Evolutionary conservation across 2,113 vertebrate genomes (phyloP).

Genomic region (Nothoprocta perdicaria): DNA sequence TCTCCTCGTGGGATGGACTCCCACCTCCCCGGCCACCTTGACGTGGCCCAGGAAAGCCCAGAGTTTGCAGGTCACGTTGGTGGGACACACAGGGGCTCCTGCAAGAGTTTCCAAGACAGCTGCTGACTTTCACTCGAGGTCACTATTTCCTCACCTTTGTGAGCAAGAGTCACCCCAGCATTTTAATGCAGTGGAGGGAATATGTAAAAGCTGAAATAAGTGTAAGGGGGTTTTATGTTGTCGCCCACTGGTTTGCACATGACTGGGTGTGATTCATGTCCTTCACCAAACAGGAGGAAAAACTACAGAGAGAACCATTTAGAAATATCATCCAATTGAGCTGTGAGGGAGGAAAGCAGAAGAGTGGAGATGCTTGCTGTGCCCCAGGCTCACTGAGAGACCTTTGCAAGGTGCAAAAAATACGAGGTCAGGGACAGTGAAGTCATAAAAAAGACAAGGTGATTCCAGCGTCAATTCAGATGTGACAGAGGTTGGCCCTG

Average conservation of each 20-base stretch:
- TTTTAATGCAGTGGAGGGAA: not conserved
- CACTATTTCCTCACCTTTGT: not conserved
- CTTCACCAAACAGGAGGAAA: not conserved
- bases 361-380: not conserved
- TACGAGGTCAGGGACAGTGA: not conserved
- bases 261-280: not conserved
- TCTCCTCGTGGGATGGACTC: not conserved
- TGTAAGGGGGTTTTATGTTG: not conserved
- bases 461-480: not conserved
- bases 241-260: fast-evolving
- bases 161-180: not conserved
- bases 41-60: not conserved
- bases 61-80: not conserved
- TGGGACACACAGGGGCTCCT: not conserved
- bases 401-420: not conserved
- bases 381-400: not conserved
- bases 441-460: not conserved
- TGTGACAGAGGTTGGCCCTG: not conserved
- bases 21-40: fast-evolving
- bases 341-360: not conserved
- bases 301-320: not conserved
- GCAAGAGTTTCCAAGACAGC: not conserved
- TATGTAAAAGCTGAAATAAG: not conserved
- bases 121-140: not conserved
- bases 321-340: not conserved